These are phyloP conservation scores for Acleris literana DNA, from an alignment of 2,888 invertebrate genomes.

Conservation along the genomic window DNA sequence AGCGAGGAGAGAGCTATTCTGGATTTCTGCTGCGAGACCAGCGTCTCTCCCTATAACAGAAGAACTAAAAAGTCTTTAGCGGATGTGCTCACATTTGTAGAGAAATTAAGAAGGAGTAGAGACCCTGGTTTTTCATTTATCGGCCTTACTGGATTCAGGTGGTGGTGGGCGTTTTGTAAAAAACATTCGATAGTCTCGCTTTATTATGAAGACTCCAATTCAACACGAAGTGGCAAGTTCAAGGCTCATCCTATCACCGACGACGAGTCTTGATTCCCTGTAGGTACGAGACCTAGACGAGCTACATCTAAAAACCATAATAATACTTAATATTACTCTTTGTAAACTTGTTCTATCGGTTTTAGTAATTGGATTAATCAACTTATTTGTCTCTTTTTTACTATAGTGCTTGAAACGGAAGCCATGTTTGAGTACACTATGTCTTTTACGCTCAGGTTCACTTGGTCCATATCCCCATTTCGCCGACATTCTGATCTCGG, in stretches of 20 bases:
- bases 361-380: no score
- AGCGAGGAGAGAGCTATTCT: slow-evolving; percentile 86
- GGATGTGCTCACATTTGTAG: slow-evolving; percentile 86
- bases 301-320: no score
- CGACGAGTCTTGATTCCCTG: slow-evolving; percentile 49
- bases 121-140: slow-evolving; percentile 87
- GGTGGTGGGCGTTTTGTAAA: slow-evolving; percentile 94
- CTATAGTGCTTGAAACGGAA: no score
- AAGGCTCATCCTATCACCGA: slow-evolving; percentile 54
- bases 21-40: slow-evolving; percentile 89
- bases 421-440: no score
- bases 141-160: slow-evolving; percentile 88
- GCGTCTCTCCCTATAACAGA: slow-evolving; percentile 87
- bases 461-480: no score
- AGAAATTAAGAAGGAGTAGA: slow-evolving; percentile 81
- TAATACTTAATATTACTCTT: no score
- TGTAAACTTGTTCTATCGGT: no score
- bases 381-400: no score
- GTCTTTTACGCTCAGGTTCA: no score
- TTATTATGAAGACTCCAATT: slow-evolving; percentile 57
- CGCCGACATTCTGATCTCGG: no score
- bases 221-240: slow-evolving; percentile 50
- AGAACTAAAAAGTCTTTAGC: slow-evolving; percentile 87
- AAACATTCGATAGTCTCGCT: slow-evolving; percentile 88
- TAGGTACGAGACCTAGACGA: no score